Evolutionary conservation across 2,113 vertebrate species (phyloP).

Genomic region (Propithecus coquereli): DNA sequence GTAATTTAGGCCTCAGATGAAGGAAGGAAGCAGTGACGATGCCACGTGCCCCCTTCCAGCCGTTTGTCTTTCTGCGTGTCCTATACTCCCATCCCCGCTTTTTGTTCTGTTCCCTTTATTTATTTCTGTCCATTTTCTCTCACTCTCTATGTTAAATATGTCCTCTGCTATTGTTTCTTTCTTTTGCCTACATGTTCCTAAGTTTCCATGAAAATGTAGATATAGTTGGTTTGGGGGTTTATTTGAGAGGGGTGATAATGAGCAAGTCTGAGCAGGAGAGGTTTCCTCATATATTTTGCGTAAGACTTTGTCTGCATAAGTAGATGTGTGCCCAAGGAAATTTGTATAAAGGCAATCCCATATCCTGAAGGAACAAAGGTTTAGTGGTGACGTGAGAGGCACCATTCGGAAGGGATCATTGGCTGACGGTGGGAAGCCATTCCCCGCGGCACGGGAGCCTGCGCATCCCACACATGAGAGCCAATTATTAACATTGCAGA

Average conservation of each 20-base stretch:
- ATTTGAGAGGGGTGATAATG: rapidly evolving
- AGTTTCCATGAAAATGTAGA: neutral
- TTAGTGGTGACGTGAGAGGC: neutral
- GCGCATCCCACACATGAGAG: rapidly evolving
- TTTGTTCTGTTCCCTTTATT: neutral
- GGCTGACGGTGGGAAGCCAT: neutral
- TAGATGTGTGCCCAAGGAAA: neutral
- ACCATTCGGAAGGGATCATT: neutral
- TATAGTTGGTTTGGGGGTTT: neutral
- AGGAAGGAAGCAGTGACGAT: neutral
- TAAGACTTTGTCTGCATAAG: neutral
- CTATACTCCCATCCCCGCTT: neutral
- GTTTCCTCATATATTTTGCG: neutral
- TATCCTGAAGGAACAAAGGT: neutral
- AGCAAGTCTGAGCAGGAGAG: neutral
- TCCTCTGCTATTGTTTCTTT: neutral
- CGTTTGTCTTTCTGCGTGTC: neutral
- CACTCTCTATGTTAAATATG: neutral
- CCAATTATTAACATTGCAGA: rapidly evolving
- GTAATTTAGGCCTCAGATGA: neutral
- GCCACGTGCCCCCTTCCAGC: rapidly evolving
- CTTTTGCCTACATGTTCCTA: neutral
- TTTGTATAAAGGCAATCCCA: rapidly evolving
- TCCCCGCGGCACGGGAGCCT: neutral
- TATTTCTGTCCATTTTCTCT: neutral